Evolutionary conservation across 2,113 vertebrate species (phyloP).

Genomic region (Syngnathoides biaculeatus): DNA sequence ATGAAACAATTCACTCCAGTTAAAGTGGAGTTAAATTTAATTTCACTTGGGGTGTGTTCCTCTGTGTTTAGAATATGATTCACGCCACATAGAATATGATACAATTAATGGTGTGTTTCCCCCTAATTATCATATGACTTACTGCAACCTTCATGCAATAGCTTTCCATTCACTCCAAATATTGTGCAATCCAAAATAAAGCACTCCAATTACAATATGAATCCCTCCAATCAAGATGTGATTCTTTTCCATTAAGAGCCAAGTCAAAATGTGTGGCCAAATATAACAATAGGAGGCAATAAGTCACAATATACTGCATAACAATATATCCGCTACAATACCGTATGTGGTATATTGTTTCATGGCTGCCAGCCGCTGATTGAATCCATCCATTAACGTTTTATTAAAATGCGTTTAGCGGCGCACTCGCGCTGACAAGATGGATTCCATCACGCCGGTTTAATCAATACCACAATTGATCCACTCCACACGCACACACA

Average conservation of each 20-base stretch:
- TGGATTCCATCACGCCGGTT: constrained; percentile 4
- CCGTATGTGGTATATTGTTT: not conserved
- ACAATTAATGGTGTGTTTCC: too few relatives aligned
- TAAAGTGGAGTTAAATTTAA: too few relatives aligned
- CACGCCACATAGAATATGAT: too few relatives aligned
- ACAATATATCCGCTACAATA: not conserved
- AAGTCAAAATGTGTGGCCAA: not conserved
- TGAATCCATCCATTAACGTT: constrained; percentile 5
- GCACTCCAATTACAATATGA: not conserved
- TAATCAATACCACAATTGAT: constrained; percentile 3
- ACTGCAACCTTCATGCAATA: not conserved
- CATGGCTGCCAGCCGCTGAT: not conserved
- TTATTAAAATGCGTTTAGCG: constrained; percentile 7
- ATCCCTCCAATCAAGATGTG: not conserved
- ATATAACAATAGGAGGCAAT: not conserved
- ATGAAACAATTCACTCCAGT: too few relatives aligned
- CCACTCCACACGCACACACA: not conserved
- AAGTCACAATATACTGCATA: not conserved
- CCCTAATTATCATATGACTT: not conserved
- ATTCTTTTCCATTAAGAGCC: not conserved
- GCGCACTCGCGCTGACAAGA: not conserved
- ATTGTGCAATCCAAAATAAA: not conserved
- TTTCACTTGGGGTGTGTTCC: too few relatives aligned
- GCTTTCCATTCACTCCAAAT: not conserved
- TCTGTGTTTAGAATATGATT: too few relatives aligned